phyloP scores from a whole-genome alignment of 2,888 invertebrate species.

The Hirtodrosophila alboralis region DNA sequence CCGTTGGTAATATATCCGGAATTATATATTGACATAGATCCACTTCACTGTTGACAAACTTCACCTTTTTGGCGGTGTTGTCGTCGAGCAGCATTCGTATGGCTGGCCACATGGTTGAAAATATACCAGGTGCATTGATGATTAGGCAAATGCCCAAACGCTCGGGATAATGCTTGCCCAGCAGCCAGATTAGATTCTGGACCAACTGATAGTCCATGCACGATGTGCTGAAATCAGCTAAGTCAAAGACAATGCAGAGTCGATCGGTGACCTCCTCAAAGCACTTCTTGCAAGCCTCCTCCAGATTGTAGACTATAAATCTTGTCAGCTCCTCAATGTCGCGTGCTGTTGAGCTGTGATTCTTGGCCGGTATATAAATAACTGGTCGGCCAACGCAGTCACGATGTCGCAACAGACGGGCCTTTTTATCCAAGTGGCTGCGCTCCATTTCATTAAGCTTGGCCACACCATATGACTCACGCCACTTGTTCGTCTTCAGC shows the following conservation, averaged over 20 bases:
- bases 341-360: conserved; percentile 88
- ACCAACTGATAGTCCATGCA: conserved; percentile 93
- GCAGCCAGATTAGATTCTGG: conserved; percentile 91
- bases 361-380: conserved; percentile 91
- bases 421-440: conserved; percentile 87
- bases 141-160: conserved; percentile 90
- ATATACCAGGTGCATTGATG: conserved; percentile 89
- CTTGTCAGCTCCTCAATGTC: conserved; percentile 91
- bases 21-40: conserved; percentile 90
- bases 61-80: conserved; percentile 90
- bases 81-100: conserved; percentile 92
- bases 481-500: conserved; percentile 92
- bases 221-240: conserved; percentile 89
- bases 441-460: conserved; percentile 85
- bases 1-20: conserved; percentile 90
- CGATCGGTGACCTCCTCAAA: conserved; percentile 92
- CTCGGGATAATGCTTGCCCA: conserved; percentile 91
- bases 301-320: conserved; percentile 89
- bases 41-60: conserved; percentile 88
- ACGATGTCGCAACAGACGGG: conserved; percentile 88
- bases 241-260: conserved; percentile 91
- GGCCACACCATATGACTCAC: conserved; percentile 89
- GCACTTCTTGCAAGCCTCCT: conserved; percentile 90
- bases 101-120: conserved; percentile 91
- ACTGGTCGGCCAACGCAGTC: conserved; percentile 91